Evolutionary conservation across 2,797 vertebrate species (phyloP).

Genomic region (Halcyon badia): DNA sequence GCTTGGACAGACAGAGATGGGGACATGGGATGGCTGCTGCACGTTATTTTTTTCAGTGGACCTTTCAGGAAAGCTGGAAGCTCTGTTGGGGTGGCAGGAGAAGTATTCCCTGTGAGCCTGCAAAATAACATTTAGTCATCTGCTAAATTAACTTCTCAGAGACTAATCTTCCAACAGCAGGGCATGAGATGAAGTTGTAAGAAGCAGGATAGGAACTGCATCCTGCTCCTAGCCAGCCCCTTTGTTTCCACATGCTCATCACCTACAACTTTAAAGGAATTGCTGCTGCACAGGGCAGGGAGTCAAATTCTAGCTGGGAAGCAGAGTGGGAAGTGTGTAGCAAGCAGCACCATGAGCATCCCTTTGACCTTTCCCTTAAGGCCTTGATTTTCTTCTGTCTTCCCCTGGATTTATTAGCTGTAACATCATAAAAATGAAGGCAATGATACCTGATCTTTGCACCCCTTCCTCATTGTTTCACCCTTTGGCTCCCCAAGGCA

Average conservation of each 20-base stretch:
- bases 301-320: not conserved
- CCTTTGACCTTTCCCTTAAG: not conserved
- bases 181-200: not conserved
- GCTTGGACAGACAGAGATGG: not conserved
- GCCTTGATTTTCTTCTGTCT: not conserved
- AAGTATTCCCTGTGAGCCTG: not conserved
- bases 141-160: not conserved
- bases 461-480: not conserved
- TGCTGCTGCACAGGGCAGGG: not conserved
- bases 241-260: not conserved
- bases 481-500: not conserved
- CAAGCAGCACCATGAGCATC: not conserved
- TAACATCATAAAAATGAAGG: not conserved
- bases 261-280: not conserved
- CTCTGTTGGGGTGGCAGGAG: not conserved
- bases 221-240: not conserved
- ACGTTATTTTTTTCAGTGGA: not conserved
- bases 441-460: not conserved
- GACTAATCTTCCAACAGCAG: not conserved
- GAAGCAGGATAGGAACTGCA: not conserved
- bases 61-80: not conserved
- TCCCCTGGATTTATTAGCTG: not conserved
- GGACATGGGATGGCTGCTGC: not conserved
- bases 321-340: accelerated
- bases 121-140: not conserved